A percentile compares a stretch with the other conserved stretches of the same genome.
Evolutionary conservation across 2,797 vertebrate species (phyloP).

Genomic region (Buceros bicornis): DNA sequence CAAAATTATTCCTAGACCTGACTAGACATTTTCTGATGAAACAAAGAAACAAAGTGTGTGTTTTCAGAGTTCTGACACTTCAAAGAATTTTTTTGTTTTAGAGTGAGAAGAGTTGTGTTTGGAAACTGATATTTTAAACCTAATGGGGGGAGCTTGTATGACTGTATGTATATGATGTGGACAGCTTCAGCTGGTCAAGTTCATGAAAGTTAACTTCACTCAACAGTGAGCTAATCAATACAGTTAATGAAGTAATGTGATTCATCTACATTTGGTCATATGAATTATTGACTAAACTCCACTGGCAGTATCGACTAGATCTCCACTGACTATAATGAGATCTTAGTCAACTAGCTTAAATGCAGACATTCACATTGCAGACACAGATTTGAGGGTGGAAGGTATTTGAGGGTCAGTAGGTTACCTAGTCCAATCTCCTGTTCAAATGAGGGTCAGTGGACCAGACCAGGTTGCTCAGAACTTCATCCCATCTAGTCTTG

Average conservation of each 20-base stretch:
- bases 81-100: background rate
- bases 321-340: background rate
- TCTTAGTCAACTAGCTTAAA: background rate
- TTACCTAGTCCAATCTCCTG: background rate
- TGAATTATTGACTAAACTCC: background rate
- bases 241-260: background rate
- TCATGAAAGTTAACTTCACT: background rate
- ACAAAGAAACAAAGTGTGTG: background rate
- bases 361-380: background rate
- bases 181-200: background rate
- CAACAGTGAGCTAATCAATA: background rate
- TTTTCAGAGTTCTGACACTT: background rate
- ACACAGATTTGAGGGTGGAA: background rate
- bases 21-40: background rate
- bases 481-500: background rate
- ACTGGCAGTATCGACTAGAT: background rate
- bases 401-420: background rate
- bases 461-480: background rate
- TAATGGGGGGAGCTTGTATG: background rate
- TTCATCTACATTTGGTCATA: background rate
- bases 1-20: background rate
- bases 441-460: background rate
- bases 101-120: background rate
- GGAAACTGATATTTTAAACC: background rate
- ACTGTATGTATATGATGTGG: background rate